A percentile compares a stretch with the other conserved stretches of the same genome.
Evolutionary conservation across 2,797 vertebrate species (phyloP).

Genomic region (Capromys pilorides): DNA sequence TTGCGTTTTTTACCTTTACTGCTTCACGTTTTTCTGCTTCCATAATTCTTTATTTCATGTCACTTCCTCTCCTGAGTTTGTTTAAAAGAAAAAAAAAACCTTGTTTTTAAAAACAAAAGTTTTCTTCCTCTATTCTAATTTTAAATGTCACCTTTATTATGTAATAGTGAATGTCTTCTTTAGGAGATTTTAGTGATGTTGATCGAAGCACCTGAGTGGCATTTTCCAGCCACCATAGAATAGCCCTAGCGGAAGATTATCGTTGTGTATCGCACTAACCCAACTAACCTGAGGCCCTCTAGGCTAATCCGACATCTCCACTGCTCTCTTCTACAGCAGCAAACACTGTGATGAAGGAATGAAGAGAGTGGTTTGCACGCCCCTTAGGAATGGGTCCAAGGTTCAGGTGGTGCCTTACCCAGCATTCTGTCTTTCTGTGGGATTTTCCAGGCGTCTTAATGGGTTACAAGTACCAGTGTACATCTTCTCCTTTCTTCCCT

Average conservation of each 20-base stretch:
- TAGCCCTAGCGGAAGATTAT: not conserved
- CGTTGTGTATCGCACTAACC: not conserved
- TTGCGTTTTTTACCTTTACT: not conserved
- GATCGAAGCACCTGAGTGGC: not conserved
- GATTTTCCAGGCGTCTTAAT: fast-evolving
- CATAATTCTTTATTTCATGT: not conserved
- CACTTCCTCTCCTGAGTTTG: not conserved
- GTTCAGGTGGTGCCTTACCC: not conserved
- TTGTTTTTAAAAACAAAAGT: not conserved
- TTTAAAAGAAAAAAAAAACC: not conserved
- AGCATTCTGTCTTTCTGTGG: fast-evolving
- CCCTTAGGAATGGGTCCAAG: not conserved
- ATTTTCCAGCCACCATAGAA: not conserved
- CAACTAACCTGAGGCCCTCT: not conserved
- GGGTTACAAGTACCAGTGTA: fast-evolving
- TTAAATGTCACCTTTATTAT: not conserved
- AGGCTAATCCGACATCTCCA: not conserved
- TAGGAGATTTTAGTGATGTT: not conserved
- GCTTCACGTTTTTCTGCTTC: not conserved
- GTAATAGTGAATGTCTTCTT: not conserved
- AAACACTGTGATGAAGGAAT: not conserved
- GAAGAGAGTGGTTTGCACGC: not conserved
- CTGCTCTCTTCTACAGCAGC: too few species aligned
- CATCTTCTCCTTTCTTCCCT: constrained; percentile 22
- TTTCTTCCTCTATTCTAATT: not conserved